Evolutionary conservation across 2,113 vertebrate species (phyloP), one percentile per base, ranked within the genome.

Genomic region (Reinhardtius hippoglossoides): DNA sequence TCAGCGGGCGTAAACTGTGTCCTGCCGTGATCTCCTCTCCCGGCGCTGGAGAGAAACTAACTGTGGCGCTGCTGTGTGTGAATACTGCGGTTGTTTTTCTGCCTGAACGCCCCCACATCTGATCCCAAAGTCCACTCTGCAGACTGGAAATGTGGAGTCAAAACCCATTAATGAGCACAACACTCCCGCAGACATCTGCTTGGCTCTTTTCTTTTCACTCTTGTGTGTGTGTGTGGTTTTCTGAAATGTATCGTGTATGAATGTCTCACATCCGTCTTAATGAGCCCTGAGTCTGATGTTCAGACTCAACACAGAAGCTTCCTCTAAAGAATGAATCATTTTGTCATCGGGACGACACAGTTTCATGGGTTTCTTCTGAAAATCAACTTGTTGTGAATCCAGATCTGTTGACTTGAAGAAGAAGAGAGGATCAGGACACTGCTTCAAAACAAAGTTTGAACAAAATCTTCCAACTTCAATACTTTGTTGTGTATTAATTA

Each of bases 31-130:
- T 73, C 59, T 58, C 74, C 77, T 76, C 50, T 46, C 74, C 71
- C 57, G 69, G 54, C 18, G 67, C 71, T 63, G 73, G 54, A 76
- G 74, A 71, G 64, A 83, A 77, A 70, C 10, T 55, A 12, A 16
- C 13, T 59, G 57, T 31, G 31, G 31, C 31, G 6, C 5, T 31
- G 7, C 5, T 31, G 31, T 59, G 26, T 73, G 68, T 74, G 74
- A 72, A 60, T 60, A 82, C 78, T 75, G 71, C n/a, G 55, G 67
- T 68, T 89, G 71, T 86, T 91, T 82, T 85, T 72, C 83, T 73
- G 70, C 84, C 70, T 67, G 70, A 50, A 78, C 87, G 72, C 87
- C 88, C 80, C 82, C 87, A 84, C 88, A 87, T 54, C 78, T 84
- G 82, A 89, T 84, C 85, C 75, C 2, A 4, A 78, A 81, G 87